phyloP scores from a whole-genome alignment of 2,797 vertebrate species.

The Rachycentron canadum region DNA sequence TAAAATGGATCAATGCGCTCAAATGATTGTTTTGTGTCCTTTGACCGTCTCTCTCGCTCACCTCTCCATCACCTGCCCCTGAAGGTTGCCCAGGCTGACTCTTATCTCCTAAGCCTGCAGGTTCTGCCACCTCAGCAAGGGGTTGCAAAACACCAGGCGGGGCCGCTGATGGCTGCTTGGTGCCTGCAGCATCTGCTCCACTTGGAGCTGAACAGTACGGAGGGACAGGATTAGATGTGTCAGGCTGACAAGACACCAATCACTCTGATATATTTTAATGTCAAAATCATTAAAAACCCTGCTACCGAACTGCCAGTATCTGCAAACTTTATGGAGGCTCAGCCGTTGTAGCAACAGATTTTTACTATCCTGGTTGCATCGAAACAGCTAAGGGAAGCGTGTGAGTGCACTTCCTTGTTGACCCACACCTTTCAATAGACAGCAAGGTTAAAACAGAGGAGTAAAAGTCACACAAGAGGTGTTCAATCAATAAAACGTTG shows the following conservation, averaged over 20 bases:
- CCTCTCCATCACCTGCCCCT: conserved; percentile 31
- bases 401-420: conserved; percentile 23
- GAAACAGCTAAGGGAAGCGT: neutral
- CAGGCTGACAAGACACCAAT: neutral
- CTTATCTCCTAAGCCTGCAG: conserved; percentile 19
- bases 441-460: neutral
- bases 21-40: neutral
- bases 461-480: neutral
- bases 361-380: neutral
- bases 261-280: neutral
- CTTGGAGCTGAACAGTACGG: conserved; percentile 37
- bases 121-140: neutral
- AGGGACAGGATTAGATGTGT: neutral
- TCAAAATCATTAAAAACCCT: neutral
- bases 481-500: neutral
- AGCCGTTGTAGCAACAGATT: neutral
- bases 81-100: neutral
- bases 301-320: neutral
- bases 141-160: conserved; percentile 16
- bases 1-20: neutral
- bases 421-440: conserved; percentile 24
- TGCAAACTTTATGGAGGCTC: neutral
- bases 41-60: conserved; percentile 31
- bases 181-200: conserved; percentile 39
- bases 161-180: neutral